phyloP scores from a whole-genome alignment of 2,113 vertebrate species.

The Muscicapa adusta region DNA sequence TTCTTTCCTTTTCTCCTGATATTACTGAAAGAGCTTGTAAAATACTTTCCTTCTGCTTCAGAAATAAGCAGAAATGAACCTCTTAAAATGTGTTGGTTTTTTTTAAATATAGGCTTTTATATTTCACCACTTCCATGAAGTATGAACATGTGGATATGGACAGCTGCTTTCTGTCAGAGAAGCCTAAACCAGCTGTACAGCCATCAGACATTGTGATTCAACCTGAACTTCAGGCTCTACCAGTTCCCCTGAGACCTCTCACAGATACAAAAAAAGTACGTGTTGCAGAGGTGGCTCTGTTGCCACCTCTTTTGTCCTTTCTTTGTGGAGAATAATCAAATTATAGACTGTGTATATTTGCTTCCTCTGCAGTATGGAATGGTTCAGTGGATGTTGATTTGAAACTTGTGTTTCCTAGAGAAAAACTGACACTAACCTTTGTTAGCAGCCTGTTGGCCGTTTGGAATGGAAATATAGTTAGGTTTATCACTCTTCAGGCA shows the following conservation, averaged over 20 bases:
- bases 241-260: conserved; percentile 62
- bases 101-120: conserved; percentile 75
- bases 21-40: neutral
- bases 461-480: neutral
- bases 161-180: conserved; percentile 81
- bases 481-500: neutral
- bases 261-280: conserved; percentile 6
- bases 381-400: neutral
- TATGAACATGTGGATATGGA: conserved; percentile 82
- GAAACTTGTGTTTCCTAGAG: neutral
- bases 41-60: neutral
- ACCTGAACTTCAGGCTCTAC: conserved; percentile 59
- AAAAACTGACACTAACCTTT: neutral
- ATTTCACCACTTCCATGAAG: conserved; percentile 81
- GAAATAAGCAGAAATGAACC: neutral
- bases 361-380: neutral
- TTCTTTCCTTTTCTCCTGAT: neutral
- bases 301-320: neutral
- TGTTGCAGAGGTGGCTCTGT: neutral
- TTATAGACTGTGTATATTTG: neutral
- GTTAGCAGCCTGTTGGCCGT: neutral
- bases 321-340: neutral
- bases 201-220: conserved; percentile 58
- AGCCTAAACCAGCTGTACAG: conserved; percentile 27
- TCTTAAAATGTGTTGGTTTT: neutral